Base-by-base conservation (phyloP, 1,140 invertebrate species). In the Portunus trituberculatus region DNA sequence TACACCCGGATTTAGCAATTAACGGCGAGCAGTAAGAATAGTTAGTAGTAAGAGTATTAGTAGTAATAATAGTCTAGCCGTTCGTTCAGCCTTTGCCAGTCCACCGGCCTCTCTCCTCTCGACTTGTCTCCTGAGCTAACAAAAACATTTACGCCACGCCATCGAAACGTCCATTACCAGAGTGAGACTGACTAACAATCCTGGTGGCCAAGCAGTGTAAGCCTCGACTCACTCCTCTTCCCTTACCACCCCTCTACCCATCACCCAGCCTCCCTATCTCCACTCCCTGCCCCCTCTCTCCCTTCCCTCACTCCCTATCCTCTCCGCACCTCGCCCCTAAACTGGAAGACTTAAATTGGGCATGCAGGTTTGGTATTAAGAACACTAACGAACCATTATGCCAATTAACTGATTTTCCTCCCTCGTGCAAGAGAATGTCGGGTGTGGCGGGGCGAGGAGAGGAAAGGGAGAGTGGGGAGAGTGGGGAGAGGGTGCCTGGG, bases 311-410 rank as follows among this genome's bases (percentile, higher is more conserved):
- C 84, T 87, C 84, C 39, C 31, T 87, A 16, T 32, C 31, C 84
- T 32, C n/a, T n/a, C 67, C n/a, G 20, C 67, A 25, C 67, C 67
- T 76, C 67, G 6, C 67, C 67, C 20, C 67, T 76, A 76, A 76
- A 25, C 67, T n/a, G 67, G 67, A n/a, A 25, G 67, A 25, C 67
- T 25, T 76, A 76, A 76, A 76, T 76, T 76, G 67, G 67, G 67
- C 25, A 76, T 76, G 67, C 67, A 76, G 67, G 0, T n/a, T 76
- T n/a, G n/a, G 67, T 76, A 76, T 76, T 76, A 76, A n/a, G 67
- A 76, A 76, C 67, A 76, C 67, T 76, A 76, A 76, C 67, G 67
- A 76, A 76, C 67, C 67, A 76, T 76, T 76, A 76, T n/a, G 67
- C 67, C 67, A 76, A 76, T 76, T 76, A 76, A n/a, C 67, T 76